phyloP scores from a whole-genome alignment of 2,888 invertebrate genomes.

The Pocota personata region DNA sequence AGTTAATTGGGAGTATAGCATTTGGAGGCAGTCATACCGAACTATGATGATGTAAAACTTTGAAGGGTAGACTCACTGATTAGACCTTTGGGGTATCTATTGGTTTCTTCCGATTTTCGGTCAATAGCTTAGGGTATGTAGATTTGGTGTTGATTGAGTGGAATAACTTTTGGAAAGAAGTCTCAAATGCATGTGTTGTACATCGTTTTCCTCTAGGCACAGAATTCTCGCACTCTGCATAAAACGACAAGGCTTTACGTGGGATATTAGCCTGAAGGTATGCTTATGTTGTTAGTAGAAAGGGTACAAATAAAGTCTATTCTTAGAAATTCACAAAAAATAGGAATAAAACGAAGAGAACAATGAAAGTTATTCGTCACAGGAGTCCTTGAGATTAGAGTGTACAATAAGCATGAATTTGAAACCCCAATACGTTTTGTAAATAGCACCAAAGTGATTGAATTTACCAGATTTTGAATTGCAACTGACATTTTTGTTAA shows the following conservation, averaged over 20 bases:
- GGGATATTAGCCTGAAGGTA: background rate
- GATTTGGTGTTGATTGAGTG: background rate
- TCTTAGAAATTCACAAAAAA: background rate
- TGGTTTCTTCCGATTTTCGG: constrained; percentile 14
- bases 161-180: background rate
- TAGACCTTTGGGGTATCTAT: constrained; percentile 26
- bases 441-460: no score
- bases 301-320: background rate
- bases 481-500: no score
- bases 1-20: constrained; percentile 46
- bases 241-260: background rate
- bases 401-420: no score
- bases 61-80: constrained; percentile 36
- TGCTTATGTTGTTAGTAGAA: background rate
- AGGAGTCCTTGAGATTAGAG: no score
- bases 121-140: background rate
- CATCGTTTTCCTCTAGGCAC: background rate
- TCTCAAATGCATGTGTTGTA: background rate
- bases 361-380: background rate
- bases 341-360: background rate
- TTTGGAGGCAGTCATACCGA: constrained; percentile 20
- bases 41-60: constrained; percentile 29
- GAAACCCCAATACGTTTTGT: no score
- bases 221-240: background rate
- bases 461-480: no score